Base-by-base conservation (phyloP, 2,888 invertebrate species). In the Silvanus unidentatus region DNA sequence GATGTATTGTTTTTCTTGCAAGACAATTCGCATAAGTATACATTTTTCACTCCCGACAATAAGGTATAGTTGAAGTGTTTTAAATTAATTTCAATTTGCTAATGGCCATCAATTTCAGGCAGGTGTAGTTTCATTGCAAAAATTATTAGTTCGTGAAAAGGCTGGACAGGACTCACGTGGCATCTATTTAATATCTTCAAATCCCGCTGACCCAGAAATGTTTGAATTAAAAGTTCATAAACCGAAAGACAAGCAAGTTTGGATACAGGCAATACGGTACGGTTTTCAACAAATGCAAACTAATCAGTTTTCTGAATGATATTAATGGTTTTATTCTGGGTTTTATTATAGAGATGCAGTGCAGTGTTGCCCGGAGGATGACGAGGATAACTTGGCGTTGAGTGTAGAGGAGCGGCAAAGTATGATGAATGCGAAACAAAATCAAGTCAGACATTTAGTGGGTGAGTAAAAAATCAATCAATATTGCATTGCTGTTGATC, bases 151-250 rank as follows among this genome's bases (percentile, higher is more conserved):
- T 5, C 79, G 96, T 12, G 95, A 96, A 71, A 96, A 96, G 68
- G 94, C 95, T 1, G 93, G 94, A 42, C 88, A 88, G 44, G 90
- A 91, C 63, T 85, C 86, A 2, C 78, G 88, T 2, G 91, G 93
- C 1, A 84, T 97, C 62, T 96, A 95, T 73, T 80, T 97, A 43
- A 94, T 97, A 59, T 91, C 90, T 54, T 91, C 92, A 56, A 92
- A 92, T 64, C 90, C 92, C 3, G 79, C 84, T 2, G 89, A 88
- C 65, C 95, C 95, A 0, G 96, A 96, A 75, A 96, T 97, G 95
- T 96, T 95, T 68, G 96, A 96, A 68, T 75, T 97, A 42, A 84
- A 94, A 64, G 82, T 85, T 16, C 88, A 90, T 62, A 81, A 88
- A 52, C 92, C 92, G 22, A 90, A 91, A 69, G 93, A 95, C 62